These are phyloP conservation scores for Xiphophorus hellerii DNA, from an alignment of 2,113 vertebrate genomes.

Conservation along the genomic window DNA sequence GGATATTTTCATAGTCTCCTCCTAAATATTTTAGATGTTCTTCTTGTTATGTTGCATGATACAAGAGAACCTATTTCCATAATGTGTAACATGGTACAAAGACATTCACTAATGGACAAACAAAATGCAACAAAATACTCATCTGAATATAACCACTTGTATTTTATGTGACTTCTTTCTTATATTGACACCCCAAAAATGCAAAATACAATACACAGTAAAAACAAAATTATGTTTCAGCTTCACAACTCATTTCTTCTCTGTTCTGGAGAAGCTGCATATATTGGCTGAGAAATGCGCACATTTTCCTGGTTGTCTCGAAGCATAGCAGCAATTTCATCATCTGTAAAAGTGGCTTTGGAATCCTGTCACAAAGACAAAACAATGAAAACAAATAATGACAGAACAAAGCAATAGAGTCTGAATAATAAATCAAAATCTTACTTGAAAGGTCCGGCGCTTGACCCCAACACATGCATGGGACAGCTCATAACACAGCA, in stretches of 20 bases:
- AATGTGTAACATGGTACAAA: too few relatives aligned
- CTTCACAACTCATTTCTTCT: conserved; percentile 61
- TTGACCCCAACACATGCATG: conserved; percentile 68
- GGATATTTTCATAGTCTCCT: too few relatives aligned
- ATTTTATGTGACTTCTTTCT: not conserved
- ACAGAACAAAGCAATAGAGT: not conserved
- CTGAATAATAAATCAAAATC: not conserved
- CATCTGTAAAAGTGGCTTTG: conserved; percentile 40
- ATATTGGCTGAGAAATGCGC: conserved; percentile 46
- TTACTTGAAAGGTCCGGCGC: conserved; percentile 59
- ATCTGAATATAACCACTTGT: not conserved
- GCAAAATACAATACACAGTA: not conserved
- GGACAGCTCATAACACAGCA: conserved; percentile 69
- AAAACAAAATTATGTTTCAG: not conserved
- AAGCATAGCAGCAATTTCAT: conserved; percentile 56
- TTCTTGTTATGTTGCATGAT: too few relatives aligned
- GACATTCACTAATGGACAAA: not conserved
- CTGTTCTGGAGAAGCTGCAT: not conserved
- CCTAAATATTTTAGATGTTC: too few relatives aligned
- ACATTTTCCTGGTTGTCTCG: conserved; percentile 52
- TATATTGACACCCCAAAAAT: not conserved
- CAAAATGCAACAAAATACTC: not conserved
- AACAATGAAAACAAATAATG: not conserved
- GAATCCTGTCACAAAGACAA: conserved; percentile 42
- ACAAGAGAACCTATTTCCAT: too few relatives aligned